Evolutionary conservation across 1,140 invertebrate species (phyloP).

Genomic region (Philaenus spumarius): DNA sequence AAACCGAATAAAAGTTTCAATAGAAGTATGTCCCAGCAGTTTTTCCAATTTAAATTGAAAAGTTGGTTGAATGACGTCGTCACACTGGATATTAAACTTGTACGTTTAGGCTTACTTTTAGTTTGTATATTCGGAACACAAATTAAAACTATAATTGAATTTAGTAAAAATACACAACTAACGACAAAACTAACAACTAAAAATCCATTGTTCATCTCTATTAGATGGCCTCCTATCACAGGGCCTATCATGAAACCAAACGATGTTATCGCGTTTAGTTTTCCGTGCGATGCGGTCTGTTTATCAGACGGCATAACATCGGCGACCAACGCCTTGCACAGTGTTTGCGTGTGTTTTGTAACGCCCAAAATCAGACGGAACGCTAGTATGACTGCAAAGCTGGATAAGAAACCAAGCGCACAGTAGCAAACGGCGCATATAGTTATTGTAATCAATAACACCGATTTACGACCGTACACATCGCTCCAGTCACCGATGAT

Average conservation of each 20-base stretch:
- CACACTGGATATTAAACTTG: conserved; percentile 11
- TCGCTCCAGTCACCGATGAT: conserved; percentile 92
- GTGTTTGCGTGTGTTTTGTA: conserved; percentile 74
- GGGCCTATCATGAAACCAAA: conserved; percentile 94
- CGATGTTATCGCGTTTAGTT: conserved; percentile 94
- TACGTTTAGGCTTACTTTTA: conserved; percentile 24
- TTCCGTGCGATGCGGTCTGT: conserved; percentile 79
- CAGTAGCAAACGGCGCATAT: conserved; percentile 34
- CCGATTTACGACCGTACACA: conserved; percentile 81
- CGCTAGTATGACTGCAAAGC: conserved; percentile 86
- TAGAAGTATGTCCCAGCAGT: conserved; percentile 48
- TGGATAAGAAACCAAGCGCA: conserved; percentile 69
- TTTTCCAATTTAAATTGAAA: conserved; percentile 45
- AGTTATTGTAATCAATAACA: conserved; percentile 77
- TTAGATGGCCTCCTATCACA: conserved; percentile 85
- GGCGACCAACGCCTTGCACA: conserved; percentile 87
- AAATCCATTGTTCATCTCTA: conserved; percentile 58
- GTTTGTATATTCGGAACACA: conserved; percentile 33
- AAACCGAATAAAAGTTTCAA: conserved; percentile 50
- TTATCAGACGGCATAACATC: conserved; percentile 72
- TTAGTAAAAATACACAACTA: conserved; percentile 44
- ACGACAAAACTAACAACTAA: conserved; percentile 42
- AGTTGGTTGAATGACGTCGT: conserved; percentile 28
- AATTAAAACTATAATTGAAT: conserved; percentile 42
- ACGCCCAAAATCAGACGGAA: conserved; percentile 88